Base-by-base conservation (phyloP, 2,113 vertebrate genomes). In the Poecile atricapillus region DNA sequence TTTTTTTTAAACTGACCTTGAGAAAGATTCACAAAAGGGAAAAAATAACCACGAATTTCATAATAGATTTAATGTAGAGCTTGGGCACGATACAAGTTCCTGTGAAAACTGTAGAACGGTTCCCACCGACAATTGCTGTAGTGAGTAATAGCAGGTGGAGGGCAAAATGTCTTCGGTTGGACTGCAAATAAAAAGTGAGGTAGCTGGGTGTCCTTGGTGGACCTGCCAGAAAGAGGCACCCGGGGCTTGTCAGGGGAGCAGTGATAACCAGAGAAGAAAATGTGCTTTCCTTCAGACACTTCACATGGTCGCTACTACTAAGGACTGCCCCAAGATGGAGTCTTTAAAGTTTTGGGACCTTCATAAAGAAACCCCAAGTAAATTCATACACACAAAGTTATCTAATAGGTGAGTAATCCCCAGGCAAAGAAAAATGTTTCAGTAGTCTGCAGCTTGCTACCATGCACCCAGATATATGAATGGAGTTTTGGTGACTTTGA, bases 231-330 rank as follows among this genome's bases (percentile, higher is more conserved):
- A 60, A 33, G 12, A 27, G 13, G 68, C 53, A 46, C 27, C 25
- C 7, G 44, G 7, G 5, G 31, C 3, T 1, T 62, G 5, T 15
- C 27, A 20, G 52, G 24, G 8, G 9, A 87, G 73, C 7, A 0
- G 41, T 2, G 39, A 58, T 5, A 55, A 39, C 49, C 18, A 13
- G 30, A 16, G 23, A 49, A 43, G 23, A 18, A 70, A 82, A 59
- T 0, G 4, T 8, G 24, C 8, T 58, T 25, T 62, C 33, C 47
- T 79, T 80, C 13, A 6, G 47, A 15, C 20, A 7, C 31, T 50
- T 44, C 10, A 1, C 9, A 3, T 27, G 25, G 65, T 31, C 67
- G 30, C 58, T 55, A 6, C 58, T 37, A 25, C 55, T 47, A 79
- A 63, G 10, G 19, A 83, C 10, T 63, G 39, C 30, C 39, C n/a